phyloP scores from a whole-genome alignment of 2,113 vertebrate species.

The Pluvianellus socialis region DNA sequence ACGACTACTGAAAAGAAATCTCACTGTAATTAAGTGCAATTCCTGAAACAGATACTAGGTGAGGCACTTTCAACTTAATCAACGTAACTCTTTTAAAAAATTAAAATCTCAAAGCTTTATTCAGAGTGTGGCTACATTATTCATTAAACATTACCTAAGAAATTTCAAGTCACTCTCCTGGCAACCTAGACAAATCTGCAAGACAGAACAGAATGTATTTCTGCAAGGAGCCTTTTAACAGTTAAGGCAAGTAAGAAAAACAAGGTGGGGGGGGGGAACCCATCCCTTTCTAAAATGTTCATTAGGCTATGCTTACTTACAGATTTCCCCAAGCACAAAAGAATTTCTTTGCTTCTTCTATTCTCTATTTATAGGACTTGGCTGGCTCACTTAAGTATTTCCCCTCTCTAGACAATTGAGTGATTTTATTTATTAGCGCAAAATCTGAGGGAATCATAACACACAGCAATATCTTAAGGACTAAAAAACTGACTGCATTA shows the following conservation, averaged over 20 bases:
- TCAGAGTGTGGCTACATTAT: background rate
- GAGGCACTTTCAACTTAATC: background rate
- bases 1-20: background rate
- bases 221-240: background rate
- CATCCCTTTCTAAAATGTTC: background rate
- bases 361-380: background rate
- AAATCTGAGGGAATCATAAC: background rate
- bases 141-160: background rate
- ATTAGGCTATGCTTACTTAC: background rate
- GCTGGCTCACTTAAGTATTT: background rate
- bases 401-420: background rate
- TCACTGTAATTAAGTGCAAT: background rate
- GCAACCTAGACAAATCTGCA: background rate
- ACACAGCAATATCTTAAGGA: background rate
- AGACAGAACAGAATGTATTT: background rate
- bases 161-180: background rate
- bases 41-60: background rate
- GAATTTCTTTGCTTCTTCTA: background rate
- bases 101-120: background rate
- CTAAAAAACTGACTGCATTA: background rate
- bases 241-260: background rate
- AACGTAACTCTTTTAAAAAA: background rate
- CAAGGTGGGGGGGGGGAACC: accelerated
- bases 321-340: background rate
- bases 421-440: background rate